phyloP scores from a whole-genome alignment of 2,797 vertebrate genomes.

The Steatocranus sp. region DNA sequence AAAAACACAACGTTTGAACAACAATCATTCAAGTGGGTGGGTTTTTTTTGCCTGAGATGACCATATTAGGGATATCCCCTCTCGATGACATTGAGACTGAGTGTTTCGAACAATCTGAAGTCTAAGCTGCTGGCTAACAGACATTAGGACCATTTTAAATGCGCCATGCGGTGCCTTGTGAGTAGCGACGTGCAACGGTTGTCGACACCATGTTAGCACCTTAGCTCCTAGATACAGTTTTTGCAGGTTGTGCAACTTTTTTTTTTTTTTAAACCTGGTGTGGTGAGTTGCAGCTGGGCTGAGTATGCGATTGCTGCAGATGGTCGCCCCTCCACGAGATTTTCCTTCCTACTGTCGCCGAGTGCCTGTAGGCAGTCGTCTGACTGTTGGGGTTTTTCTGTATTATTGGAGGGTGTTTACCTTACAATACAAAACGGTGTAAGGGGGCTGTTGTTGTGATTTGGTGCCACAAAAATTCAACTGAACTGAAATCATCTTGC shows the following conservation, averaged over 20 bases:
- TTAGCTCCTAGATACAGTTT: background rate
- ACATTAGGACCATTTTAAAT: background rate
- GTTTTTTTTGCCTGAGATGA: background rate
- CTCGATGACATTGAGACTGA: background rate
- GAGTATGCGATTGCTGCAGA: background rate
- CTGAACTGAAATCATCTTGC: background rate
- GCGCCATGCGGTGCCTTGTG: rapidly evolving
- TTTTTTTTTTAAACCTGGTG: background rate
- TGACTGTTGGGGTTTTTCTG: background rate
- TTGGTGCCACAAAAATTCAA: background rate
- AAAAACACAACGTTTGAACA: background rate
- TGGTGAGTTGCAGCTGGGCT: background rate
- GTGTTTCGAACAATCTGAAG: background rate
- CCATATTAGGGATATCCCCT: background rate
- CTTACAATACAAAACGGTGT: background rate
- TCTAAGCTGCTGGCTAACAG: background rate
- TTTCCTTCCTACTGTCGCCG: background rate
- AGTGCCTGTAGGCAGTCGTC: background rate
- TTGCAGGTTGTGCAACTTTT: background rate
- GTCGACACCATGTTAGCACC: background rate
- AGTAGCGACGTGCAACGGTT: background rate
- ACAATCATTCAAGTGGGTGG: background rate
- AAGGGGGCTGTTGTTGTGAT: background rate
- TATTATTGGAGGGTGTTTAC: background rate
- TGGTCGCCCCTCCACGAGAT: background rate